A percentile compares a stretch with the other conserved stretches of the same genome.
phyloP scores from a whole-genome alignment of 1,140 invertebrate species.

The Achatina immaculata region DNA sequence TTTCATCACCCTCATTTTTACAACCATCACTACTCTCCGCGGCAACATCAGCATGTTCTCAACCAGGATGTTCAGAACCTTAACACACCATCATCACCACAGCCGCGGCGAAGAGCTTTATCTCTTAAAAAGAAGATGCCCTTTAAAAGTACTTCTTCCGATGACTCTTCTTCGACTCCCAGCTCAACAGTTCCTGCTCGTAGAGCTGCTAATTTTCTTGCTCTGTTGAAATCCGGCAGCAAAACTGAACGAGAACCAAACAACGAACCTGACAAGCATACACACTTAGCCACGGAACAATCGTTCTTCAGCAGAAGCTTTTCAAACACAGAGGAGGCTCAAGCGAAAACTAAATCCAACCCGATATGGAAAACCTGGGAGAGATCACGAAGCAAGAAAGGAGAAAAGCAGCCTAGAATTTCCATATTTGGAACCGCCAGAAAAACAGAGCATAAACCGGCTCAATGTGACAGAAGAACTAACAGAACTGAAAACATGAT shows the following conservation, averaged over 20 bases:
- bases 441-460: constrained; percentile 11
- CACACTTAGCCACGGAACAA: not conserved
- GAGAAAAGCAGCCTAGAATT: not conserved
- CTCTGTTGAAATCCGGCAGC: constrained; percentile 23
- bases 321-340: not conserved
- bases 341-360: constrained; percentile 10
- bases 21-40: constrained; percentile 6
- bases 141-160: constrained; percentile 12
- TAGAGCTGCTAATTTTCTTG: constrained; percentile 9
- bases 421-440: constrained; percentile 28
- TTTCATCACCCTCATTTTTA: constrained; percentile 26
- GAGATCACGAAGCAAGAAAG: not conserved
- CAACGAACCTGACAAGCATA: not conserved
- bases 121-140: constrained; percentile 23
- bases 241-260: not conserved
- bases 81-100: constrained; percentile 25
- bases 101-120: constrained; percentile 24
- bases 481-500: too few species aligned
- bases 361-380: constrained; percentile 40
- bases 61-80: not conserved
- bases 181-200: constrained; percentile 11
- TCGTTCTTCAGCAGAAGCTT: not conserved
- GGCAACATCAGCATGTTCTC: not conserved
- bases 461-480: not conserved
- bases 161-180: constrained; percentile 15